phyloP scores from a whole-genome alignment of 2,113 vertebrate species.

The Myanophis thanlyinensis region DNA sequence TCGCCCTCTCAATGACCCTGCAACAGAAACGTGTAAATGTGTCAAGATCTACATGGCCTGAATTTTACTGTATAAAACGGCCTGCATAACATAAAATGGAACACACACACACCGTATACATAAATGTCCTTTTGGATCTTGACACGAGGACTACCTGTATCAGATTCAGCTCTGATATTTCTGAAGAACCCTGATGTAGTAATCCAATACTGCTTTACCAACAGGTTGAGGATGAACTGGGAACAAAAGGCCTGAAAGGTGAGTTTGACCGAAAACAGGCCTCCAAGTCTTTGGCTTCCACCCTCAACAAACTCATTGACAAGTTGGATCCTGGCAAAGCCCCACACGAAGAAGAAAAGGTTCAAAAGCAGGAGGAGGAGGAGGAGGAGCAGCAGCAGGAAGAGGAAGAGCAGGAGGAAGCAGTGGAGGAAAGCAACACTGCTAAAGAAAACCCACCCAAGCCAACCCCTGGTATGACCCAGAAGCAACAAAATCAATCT shows the following conservation, averaged over 20 bases:
- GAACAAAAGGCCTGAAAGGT: conserved; percentile 87
- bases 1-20: too few species aligned
- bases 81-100: too few species aligned
- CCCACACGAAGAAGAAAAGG: conserved; percentile 38
- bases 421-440: conserved; percentile 44
- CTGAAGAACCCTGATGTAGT: not conserved
- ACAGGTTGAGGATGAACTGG: conserved; percentile 83
- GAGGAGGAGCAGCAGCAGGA: conserved; percentile 22
- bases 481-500: not conserved
- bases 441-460: conserved; percentile 56
- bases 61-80: too few species aligned
- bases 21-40: too few species aligned
- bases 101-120: too few species aligned
- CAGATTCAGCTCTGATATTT: not conserved
- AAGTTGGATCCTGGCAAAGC: conserved; percentile 74
- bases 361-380: conserved; percentile 57
- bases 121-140: too few species aligned
- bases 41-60: too few species aligned
- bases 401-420: conserved; percentile 35
- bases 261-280: conserved; percentile 88
- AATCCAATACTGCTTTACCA: not conserved
- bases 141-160: not conserved
- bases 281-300: conserved; percentile 84
- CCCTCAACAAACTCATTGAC: conserved; percentile 87
- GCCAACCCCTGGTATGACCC: conserved; percentile 71